A percentile compares a stretch with the other conserved stretches of the same genome.
phyloP scores from a whole-genome alignment of 2,888 invertebrate genomes.

The Cryptophagus acutangulus region DNA sequence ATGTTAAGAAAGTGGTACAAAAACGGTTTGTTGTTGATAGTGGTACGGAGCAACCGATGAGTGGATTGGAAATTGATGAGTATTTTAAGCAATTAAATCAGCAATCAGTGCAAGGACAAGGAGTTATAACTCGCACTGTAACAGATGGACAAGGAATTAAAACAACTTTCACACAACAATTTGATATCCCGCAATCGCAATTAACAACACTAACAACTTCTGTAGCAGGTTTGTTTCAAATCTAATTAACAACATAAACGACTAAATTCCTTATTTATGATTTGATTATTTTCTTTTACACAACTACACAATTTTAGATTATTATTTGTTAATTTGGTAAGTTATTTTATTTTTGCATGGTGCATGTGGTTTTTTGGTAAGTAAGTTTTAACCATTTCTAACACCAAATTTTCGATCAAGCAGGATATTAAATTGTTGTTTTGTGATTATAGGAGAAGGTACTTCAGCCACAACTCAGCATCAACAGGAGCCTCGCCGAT shows the following conservation, averaged over 20 bases:
- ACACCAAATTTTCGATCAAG: too few species aligned
- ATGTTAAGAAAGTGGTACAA: conserved; percentile 50
- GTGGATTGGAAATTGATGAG: conserved; percentile 35
- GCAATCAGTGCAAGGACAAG: conserved; percentile 20
- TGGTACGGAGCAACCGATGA: conserved; percentile 29
- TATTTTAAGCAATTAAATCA: conserved; percentile 35
- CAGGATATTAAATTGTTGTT: too few species aligned
- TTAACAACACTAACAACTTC: conserved; percentile 32
- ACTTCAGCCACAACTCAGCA: too few species aligned
- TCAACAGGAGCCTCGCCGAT: too few species aligned
- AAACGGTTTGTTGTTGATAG: conserved; percentile 47
- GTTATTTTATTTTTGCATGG: conserved; percentile 32
- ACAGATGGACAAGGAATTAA: conserved; percentile 37
- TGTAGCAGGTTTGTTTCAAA: conserved; percentile 35
- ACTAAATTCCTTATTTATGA: too few species aligned
- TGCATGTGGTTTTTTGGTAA: conserved; percentile 23
- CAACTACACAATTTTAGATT: background rate
- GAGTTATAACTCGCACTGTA: conserved; percentile 29
- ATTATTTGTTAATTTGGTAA: conserved; percentile 24
- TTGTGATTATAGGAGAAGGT: too few species aligned
- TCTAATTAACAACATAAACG: conserved; percentile 2
- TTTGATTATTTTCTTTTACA: too few species aligned
- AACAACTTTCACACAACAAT: conserved; percentile 40
- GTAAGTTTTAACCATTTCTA: too few species aligned
- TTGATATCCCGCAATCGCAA: conserved; percentile 34